phyloP scores from a whole-genome alignment of 2,888 invertebrate species.

The Calameuta pallipes region DNA sequence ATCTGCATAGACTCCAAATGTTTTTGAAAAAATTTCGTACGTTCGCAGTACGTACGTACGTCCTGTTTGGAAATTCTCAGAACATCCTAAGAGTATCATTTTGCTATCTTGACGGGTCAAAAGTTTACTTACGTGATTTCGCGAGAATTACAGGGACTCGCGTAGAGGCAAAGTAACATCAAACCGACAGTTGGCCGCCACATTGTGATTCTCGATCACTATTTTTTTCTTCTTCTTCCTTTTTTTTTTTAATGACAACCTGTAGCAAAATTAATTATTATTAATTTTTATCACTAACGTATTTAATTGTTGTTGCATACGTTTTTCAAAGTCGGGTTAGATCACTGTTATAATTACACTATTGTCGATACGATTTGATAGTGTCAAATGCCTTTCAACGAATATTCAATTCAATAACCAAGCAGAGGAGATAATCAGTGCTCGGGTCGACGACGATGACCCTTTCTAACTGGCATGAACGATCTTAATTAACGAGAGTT shows the following conservation, averaged over 20 bases:
- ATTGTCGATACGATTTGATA: neutral
- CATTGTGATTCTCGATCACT: slow-evolving; percentile 26
- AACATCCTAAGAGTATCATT: too few relatives aligned
- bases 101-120: neutral
- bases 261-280: neutral
- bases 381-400: slow-evolving; percentile 23
- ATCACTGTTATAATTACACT: neutral
- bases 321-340: neutral
- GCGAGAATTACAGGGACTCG: slow-evolving; percentile 32
- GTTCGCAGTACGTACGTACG: neutral
- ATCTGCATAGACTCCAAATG: too few relatives aligned
- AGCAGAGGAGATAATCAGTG: slow-evolving; percentile 49
- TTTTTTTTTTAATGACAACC: neutral
- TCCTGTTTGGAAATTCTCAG: too few relatives aligned
- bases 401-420: slow-evolving; percentile 55
- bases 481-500: neutral
- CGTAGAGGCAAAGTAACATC: slow-evolving; percentile 31
- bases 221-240: neutral
- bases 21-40: neutral
- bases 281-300: neutral
- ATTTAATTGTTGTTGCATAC: neutral
- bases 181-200: slow-evolving; percentile 29
- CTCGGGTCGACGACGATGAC: slow-evolving; percentile 55
- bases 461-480: slow-evolving; percentile 22
- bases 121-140: slow-evolving; percentile 53